Conservation (phyloP, 2,888 invertebrate species). For the Crossocerus cetratus region DNA sequence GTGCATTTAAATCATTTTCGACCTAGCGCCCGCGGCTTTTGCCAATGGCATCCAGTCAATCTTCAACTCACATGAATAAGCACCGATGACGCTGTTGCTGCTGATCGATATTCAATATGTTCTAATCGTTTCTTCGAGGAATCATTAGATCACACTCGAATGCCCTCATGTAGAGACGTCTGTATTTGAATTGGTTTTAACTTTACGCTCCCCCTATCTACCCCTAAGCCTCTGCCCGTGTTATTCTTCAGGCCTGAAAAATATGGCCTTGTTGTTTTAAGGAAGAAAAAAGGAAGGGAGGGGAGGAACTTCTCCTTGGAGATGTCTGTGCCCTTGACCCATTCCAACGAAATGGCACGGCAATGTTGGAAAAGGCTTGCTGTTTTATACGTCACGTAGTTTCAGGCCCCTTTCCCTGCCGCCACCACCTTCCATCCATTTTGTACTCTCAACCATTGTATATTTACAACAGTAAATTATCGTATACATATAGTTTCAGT, state of each 20-base stretch:
- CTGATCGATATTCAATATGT: not conserved
- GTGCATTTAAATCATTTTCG: constrained; percentile 52
- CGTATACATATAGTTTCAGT: too few species aligned
- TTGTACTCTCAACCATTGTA: too few species aligned
- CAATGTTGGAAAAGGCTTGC: not conserved
- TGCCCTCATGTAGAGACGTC: not conserved
- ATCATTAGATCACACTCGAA: too few species aligned
- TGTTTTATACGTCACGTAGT: not conserved
- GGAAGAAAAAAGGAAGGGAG: not conserved
- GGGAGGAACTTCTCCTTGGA: not conserved
- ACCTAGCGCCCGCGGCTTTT: constrained; percentile 3
- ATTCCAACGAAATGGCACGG: not conserved
- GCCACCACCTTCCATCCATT: not conserved
- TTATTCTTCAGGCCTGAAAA: constrained; percentile 37
- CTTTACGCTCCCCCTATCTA: too few species aligned
- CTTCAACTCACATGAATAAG: constrained; percentile 38
- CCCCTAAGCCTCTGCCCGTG: constrained; percentile 26
- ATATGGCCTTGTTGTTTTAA: not conserved
- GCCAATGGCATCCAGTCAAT: constrained; percentile 18
- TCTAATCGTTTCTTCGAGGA: too few species aligned
- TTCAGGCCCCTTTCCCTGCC: not conserved
- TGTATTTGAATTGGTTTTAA: not conserved
- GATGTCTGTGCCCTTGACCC: not conserved
- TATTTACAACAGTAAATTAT: too few species aligned
- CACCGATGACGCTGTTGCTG: not conserved